Base-by-base conservation (phyloP, 2,797 vertebrate genomes). In the Otolemur crassicaudatus region DNA sequence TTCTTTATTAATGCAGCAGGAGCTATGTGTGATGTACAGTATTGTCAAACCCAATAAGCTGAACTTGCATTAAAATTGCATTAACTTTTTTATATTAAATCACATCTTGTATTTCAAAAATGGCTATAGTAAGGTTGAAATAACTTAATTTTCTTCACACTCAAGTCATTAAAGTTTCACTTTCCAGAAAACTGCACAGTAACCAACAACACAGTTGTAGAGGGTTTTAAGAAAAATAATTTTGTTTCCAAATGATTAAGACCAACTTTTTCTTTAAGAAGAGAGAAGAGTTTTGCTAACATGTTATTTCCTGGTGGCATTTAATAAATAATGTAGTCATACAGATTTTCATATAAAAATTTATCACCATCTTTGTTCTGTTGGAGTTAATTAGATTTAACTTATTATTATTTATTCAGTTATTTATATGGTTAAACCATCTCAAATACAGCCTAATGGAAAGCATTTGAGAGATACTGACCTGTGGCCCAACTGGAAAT, bases 401-500 rank as follows among this genome's bases (percentile, higher is more conserved):
- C 88, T 96, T 29, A 12, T 85, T 93, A 83, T 94, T 97, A 97
- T 96, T 97, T 97, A 96, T 93, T 97, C 97, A 58, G 61, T 92
- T 96, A 86, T 94, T 96, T 96, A 88, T 85, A n/a, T 63, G 60
- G 81, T 83, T 84, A 86, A 94, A 87, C 19, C n/a, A 90, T 34
- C 16, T 17, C 76, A 63, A 82, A 70, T 72, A 75, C 16, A 92
- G 37, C 72, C 63, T 37, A 67, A 34, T 23, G 49, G 19, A 72
- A 83, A 96, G 85, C 75, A 91, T 31, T 58, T 63, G 69, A 97
- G 95, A 96, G 87, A 96, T 96, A 99, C 99, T 98, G 95, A 99
- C 99, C 99, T 99, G 99, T 97, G 99, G 99, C 97, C 99, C 99
- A 97, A 99, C 98, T 3, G 99, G 98, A 97, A 99, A 99, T 0